Evolutionary conservation across 1,140 invertebrate species (phyloP).

Genomic region (Drosophila mojavensis): DNA sequence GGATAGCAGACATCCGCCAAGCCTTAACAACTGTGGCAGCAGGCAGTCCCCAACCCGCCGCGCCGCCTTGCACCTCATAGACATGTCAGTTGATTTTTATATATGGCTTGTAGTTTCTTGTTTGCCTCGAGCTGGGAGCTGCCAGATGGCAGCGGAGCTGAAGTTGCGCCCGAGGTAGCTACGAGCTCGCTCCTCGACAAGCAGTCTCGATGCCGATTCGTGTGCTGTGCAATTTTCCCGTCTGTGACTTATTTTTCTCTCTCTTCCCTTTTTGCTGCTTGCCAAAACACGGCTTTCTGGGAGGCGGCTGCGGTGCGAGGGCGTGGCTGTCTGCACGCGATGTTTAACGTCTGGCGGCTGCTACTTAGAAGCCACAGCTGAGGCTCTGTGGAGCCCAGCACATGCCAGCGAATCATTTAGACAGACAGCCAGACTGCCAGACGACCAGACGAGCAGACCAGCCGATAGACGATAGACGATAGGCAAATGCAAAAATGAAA

Average conservation of each 20-base stretch:
- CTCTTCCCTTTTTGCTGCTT: conserved; percentile 13
- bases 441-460: too few species aligned
- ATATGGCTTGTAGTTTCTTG: conserved; percentile 46
- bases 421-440: too few species aligned
- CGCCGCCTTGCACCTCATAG: conserved; percentile 22
- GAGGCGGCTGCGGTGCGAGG: conserved; percentile 11
- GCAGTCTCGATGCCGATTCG: conserved; percentile 27
- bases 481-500: conserved; percentile 78
- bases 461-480: conserved; percentile 47
- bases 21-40: conserved; percentile 24
- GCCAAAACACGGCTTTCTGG: conserved; percentile 26
- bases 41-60: neutral
- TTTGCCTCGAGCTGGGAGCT: neutral
- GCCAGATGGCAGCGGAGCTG: too few species aligned
- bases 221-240: conserved; percentile 54
- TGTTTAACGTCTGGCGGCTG: conserved; percentile 73
- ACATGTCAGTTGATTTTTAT: conserved; percentile 54
- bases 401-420: neutral
- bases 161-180: neutral
- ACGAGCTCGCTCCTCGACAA: conserved; percentile 27
- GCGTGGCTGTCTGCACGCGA: conserved; percentile 75
- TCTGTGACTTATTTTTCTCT: conserved; percentile 43
- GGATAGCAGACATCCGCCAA: conserved; percentile 26
- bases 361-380: conserved; percentile 20
- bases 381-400: neutral